A percentile compares a stretch with the other conserved stretches of the same genome.
Conservation (phyloP, 1,140 invertebrate genomes). For the Galleria mellonella region DNA sequence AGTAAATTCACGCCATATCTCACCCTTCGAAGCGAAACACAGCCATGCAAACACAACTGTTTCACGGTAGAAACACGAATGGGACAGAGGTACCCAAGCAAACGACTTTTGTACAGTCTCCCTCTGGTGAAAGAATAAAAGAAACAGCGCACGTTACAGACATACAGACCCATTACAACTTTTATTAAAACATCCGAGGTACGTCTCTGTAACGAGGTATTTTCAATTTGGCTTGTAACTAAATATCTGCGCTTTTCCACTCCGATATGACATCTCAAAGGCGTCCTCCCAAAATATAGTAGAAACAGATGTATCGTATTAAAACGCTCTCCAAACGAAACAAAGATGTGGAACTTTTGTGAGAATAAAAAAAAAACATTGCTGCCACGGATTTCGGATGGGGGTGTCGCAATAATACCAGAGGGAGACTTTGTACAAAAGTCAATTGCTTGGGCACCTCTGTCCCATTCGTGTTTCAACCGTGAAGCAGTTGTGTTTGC, state of each 20-base stretch:
- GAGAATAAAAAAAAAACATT: conserved; percentile 10
- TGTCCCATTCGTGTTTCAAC: too few species aligned
- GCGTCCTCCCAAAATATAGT: conserved; percentile 33
- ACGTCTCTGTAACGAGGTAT: neutral
- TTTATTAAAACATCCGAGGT: neutral
- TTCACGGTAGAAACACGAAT: too few species aligned
- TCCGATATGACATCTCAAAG: conserved; percentile 27
- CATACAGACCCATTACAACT: neutral
- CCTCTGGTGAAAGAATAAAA: neutral
- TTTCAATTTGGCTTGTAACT: conserved; percentile 18
- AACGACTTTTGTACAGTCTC: too few species aligned
- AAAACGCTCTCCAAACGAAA: conserved; percentile 21
- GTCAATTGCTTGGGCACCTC: too few species aligned
- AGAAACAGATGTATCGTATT: conserved; percentile 37
- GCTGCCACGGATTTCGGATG: neutral
- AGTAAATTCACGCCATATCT: too few species aligned
- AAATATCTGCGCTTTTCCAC: conserved; percentile 20
- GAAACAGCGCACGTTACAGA: too few species aligned
- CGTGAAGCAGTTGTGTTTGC: too few species aligned
- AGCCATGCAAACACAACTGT: too few species aligned
- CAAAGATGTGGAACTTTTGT: conserved; percentile 11
- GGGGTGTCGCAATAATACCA: conserved; percentile 3
- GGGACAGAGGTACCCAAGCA: too few species aligned
- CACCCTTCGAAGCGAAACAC: too few species aligned
- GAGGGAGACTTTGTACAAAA: too few species aligned